Percentiles rank a stretch among this genome's conserved stretches.
These are phyloP conservation scores for Nasonia longicornis DNA, from an alignment of 1,140 invertebrate genomes.

Conservation along the genomic window DNA sequence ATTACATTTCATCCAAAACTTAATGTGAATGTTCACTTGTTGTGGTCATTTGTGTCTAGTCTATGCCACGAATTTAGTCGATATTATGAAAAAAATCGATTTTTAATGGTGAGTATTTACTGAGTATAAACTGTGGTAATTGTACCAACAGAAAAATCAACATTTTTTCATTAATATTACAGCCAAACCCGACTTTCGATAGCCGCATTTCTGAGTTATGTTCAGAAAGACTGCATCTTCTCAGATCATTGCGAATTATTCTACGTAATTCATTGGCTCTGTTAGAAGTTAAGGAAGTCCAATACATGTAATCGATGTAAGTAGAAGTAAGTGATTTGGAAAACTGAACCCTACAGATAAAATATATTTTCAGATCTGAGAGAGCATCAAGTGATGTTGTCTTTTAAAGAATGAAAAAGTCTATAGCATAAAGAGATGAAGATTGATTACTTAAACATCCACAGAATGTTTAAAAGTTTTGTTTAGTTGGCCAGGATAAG, in stretches of 20 bases:
- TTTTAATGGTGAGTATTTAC: constrained; percentile 73
- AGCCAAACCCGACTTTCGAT: constrained; percentile 68
- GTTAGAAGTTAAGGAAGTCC: constrained; percentile 75
- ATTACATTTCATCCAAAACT: constrained; percentile 66
- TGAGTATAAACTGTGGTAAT: constrained; percentile 12
- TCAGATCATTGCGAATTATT: constrained; percentile 74
- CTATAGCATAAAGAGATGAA: background rate
- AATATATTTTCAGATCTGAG: too few species aligned
- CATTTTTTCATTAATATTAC: constrained; percentile 49
- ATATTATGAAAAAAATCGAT: constrained; percentile 77
- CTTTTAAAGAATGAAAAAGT: background rate
- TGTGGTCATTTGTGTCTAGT: constrained; percentile 74
- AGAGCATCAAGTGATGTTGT: background rate
- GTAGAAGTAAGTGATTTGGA: too few species aligned
- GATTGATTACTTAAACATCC: background rate
- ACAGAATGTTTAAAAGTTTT: background rate
- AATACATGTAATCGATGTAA: constrained; percentile 71
- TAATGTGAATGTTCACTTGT: constrained; percentile 72
- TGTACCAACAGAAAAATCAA: background rate
- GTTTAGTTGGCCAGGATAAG: background rate
- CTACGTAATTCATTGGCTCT: constrained; percentile 73
- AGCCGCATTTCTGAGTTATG: constrained; percentile 60
- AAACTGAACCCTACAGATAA: too few species aligned
- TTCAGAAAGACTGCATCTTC: constrained; percentile 74
- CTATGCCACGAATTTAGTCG: constrained; percentile 77